phyloP scores from a whole-genome alignment of 2,888 invertebrate genomes.

The Boloria euphrosyne region DNA sequence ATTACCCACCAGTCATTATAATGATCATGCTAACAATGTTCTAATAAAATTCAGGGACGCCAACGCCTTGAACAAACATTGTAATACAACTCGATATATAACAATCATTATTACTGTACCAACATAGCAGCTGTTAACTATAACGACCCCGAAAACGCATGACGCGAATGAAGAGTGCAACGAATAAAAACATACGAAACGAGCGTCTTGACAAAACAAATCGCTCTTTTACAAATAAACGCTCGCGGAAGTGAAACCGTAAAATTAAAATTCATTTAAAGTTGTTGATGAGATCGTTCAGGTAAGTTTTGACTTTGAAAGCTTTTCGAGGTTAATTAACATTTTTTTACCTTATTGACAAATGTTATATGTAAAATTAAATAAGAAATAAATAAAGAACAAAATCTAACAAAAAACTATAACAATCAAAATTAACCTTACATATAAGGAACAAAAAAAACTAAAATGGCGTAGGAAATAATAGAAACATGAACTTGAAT shows the following conservation, averaged over 20 bases:
- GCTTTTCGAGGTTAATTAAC: no score
- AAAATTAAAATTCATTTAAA: slow-evolving; percentile 29
- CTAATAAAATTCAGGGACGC: slow-evolving; percentile 29
- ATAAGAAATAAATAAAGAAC: no score
- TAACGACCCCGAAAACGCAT: slow-evolving; percentile 23
- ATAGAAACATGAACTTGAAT: no score
- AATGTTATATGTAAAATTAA: no score
- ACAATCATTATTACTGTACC: slow-evolving; percentile 22
- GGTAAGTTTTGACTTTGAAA: background rate
- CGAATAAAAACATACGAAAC: slow-evolving; percentile 31
- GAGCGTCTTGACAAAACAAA: slow-evolving; percentile 34
- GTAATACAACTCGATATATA: background rate
- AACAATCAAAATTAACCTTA: no score
- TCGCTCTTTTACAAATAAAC: slow-evolving; percentile 38
- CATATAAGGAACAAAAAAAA: no score
- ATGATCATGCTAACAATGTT: slow-evolving; percentile 24
- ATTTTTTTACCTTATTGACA: no score
- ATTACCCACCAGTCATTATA: background rate
- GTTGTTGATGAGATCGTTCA: slow-evolving; percentile 11
- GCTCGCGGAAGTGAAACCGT: slow-evolving; percentile 38
- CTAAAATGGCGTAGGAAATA: no score
- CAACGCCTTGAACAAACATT: slow-evolving; percentile 23
- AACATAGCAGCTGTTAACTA: slow-evolving; percentile 17
- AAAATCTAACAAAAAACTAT: no score
- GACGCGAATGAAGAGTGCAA: slow-evolving; percentile 32